These are phyloP conservation scores for Notolabrus celidotus DNA, from an alignment of 2,797 vertebrate genomes.

Conservation along the genomic window DNA sequence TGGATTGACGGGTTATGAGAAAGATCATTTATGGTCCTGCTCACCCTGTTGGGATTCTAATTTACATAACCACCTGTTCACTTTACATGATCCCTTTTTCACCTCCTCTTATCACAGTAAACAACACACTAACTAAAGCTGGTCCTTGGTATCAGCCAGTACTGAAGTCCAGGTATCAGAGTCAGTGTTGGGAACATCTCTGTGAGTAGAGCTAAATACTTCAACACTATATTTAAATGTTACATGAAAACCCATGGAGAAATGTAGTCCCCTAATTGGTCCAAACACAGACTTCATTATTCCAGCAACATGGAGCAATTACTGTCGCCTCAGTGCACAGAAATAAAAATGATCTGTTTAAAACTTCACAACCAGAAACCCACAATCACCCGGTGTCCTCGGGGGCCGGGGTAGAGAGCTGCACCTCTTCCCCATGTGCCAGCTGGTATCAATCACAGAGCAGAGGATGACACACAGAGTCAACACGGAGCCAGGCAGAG, in stretches of 20 bases:
- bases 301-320: conserved; percentile 20
- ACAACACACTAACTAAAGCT: too few species aligned
- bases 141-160: too few species aligned
- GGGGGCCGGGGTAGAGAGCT: conserved; percentile 27
- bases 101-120: too few species aligned
- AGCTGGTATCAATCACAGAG: conserved; percentile 49
- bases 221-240: not conserved
- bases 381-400: conserved; percentile 33
- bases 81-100: too few species aligned
- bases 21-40: too few species aligned
- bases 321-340: conserved; percentile 28
- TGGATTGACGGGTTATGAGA: too few species aligned
- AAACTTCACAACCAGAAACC: conserved; percentile 18
- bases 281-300: conserved; percentile 20
- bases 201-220: too few species aligned
- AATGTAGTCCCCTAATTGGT: conserved; percentile 14
- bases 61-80: too few species aligned
- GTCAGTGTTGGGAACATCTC: too few species aligned
- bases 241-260: not conserved
- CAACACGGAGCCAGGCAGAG: conserved; percentile 59
- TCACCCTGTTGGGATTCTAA: too few species aligned
- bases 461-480: conserved; percentile 46
- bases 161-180: too few species aligned
- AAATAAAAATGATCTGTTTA: conserved; percentile 27
- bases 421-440: conserved; percentile 22